Percentiles rank a stretch among this genome's conserved stretches.
Evolutionary conservation across 2,888 invertebrate species (phyloP).

Genomic region (Tinea pellionella): DNA sequence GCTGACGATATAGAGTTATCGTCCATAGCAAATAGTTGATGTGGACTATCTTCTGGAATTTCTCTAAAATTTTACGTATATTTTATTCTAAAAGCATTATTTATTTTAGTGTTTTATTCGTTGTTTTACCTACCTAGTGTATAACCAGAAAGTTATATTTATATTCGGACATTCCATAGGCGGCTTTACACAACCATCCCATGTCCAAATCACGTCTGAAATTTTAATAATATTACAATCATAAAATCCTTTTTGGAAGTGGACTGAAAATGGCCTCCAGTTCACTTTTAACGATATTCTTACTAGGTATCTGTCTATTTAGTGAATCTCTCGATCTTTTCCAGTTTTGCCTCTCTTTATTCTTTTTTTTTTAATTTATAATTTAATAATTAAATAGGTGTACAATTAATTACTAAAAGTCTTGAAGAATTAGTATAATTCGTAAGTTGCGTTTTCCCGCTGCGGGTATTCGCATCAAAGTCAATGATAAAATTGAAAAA

Average conservation of each 20-base stretch:
- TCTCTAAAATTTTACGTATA: background rate
- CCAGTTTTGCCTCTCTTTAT: too few relatives aligned
- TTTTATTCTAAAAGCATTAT: background rate
- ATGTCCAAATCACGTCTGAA: slow-evolving; percentile 15
- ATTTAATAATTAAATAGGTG: too few relatives aligned
- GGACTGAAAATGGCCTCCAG: too few relatives aligned
- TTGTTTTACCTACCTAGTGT: slow-evolving; percentile 56
- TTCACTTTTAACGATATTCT: too few relatives aligned
- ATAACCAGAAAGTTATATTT: slow-evolving; percentile 73
- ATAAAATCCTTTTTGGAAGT: too few relatives aligned
- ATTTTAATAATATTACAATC: background rate
- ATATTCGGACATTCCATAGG: slow-evolving; percentile 67
- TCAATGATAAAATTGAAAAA: background rate
- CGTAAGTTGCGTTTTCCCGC: too few relatives aligned
- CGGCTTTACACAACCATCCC: slow-evolving; percentile 37
- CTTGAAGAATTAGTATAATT: too few relatives aligned
- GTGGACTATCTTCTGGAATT: slow-evolving; percentile 39
- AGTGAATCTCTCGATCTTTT: too few relatives aligned
- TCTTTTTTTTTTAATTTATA: too few relatives aligned
- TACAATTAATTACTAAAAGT: too few relatives aligned
- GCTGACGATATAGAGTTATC: slow-evolving; percentile 41
- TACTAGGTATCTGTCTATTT: too few relatives aligned
- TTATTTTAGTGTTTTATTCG: background rate
- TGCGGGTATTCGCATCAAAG: too few relatives aligned
- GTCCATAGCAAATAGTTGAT: slow-evolving; percentile 45